These are phyloP conservation scores for Nyctibius bracteatus DNA, from an alignment of 2,113 vertebrate genomes.

Conservation along the genomic window DNA sequence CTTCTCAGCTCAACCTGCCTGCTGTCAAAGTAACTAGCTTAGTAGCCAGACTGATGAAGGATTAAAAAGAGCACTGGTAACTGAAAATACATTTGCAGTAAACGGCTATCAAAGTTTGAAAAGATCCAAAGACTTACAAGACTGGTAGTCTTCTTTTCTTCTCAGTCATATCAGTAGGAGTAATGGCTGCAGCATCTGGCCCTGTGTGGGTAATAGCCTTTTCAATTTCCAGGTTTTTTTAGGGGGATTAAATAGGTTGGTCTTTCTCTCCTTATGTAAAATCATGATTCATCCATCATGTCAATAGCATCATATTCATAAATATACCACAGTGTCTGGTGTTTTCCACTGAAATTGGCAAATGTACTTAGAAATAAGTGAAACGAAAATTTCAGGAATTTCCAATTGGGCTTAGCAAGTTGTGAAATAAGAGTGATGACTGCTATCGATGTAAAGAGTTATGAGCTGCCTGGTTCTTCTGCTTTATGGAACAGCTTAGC, in stretches of 20 bases:
- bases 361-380: not conserved
- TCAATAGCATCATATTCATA: not conserved
- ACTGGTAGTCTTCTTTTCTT: not conserved
- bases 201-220: not conserved
- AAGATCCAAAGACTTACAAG: not conserved
- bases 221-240: not conserved
- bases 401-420: not conserved
- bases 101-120: not conserved
- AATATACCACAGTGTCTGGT: not conserved
- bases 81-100: not conserved
- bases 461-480: conserved; percentile 41
- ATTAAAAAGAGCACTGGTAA: not conserved
- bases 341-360: not conserved
- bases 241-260: not conserved
- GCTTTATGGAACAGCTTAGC: conserved; percentile 28
- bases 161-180: not conserved
- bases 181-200: not conserved
- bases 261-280: not conserved
- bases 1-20: not conserved
- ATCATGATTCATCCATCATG: not conserved
- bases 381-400: conserved; percentile 55
- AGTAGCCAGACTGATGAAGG: not conserved
- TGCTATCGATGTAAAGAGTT: conserved; percentile 48
- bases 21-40: not conserved
- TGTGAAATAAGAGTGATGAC: conserved; percentile 34